phyloP scores from a whole-genome alignment of 2,888 invertebrate genomes.

The Eupsilia transversa region DNA sequence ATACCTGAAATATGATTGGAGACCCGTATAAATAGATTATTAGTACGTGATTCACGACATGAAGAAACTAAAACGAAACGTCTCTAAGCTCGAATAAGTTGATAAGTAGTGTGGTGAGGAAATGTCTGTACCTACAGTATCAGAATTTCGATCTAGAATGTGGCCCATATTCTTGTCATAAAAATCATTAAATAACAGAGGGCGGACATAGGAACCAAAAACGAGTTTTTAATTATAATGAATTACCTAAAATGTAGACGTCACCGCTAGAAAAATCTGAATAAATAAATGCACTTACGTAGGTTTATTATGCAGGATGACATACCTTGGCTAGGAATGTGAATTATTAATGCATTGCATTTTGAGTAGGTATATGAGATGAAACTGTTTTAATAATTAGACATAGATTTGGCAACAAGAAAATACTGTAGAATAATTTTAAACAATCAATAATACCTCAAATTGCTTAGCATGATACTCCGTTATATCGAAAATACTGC shows the following conservation, averaged over 20 bases:
- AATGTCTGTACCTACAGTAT: neutral
- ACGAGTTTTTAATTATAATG: neutral
- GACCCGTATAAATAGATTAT: neutral
- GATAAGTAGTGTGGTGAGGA: neutral
- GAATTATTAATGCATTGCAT: constrained; percentile 4
- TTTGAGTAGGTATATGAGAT: neutral
- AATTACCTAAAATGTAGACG: neutral
- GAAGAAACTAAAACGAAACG: constrained; percentile 5
- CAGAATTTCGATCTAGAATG: neutral
- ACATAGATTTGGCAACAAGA: neutral
- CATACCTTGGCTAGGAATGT: constrained; percentile 25
- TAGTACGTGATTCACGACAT: neutral
- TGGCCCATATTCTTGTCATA: neutral
- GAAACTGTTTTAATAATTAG: neutral
- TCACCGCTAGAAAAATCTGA: constrained; percentile 4
- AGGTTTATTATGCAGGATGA: constrained; percentile 12
- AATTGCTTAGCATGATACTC: no score
- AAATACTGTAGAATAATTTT: neutral
- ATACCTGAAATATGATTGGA: constrained; percentile 3
- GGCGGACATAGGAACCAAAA: neutral
- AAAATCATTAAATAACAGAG: neutral
- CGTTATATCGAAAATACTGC: neutral
- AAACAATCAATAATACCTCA: no score
- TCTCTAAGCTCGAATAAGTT: no score
- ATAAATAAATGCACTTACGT: neutral